These are phyloP conservation scores for Tupaia chinensis DNA, from an alignment of 2,113 vertebrate genomes.

Conservation along the genomic window DNA sequence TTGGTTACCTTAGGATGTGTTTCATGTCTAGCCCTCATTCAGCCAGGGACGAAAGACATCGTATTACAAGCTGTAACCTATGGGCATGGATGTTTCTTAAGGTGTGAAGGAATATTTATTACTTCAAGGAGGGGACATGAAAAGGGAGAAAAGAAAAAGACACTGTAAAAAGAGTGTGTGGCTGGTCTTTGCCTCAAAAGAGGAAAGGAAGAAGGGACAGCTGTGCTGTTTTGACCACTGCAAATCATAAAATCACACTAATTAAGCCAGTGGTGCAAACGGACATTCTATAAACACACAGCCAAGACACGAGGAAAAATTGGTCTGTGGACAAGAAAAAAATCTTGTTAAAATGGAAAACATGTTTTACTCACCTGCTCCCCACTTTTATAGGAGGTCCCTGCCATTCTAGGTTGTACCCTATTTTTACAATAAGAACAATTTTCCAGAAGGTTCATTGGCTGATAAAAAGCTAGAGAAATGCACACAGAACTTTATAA, in stretches of 20 bases:
- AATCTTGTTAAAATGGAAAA: slow-evolving; percentile 65
- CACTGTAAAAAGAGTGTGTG: slow-evolving; percentile 49
- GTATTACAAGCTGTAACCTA: slow-evolving; percentile 33
- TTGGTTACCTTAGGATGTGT: slow-evolving; percentile 42
- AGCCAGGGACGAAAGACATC: slow-evolving; percentile 49
- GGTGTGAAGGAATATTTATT: slow-evolving; percentile 67
- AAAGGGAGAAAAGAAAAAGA: background rate
- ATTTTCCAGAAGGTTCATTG: background rate
- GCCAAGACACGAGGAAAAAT: background rate
- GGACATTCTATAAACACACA: slow-evolving; percentile 14
- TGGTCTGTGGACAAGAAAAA: slow-evolving; percentile 38
- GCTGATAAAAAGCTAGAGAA: background rate
- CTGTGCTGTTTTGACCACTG: background rate
- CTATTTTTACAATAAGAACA: background rate
- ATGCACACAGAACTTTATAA: background rate
- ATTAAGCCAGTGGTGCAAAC: slow-evolving; percentile 49
- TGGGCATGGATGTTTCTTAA: slow-evolving; percentile 51
- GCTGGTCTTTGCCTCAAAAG: slow-evolving; percentile 42
- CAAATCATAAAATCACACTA: slow-evolving; percentile 53
- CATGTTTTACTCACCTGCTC: slow-evolving; percentile 21
- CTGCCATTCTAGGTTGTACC: background rate
- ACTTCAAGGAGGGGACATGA: slow-evolving; percentile 69
- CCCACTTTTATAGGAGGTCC: background rate
- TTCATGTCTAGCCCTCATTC: slow-evolving; percentile 60
- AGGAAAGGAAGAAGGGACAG: slow-evolving; percentile 35